A percentile compares a stretch with the other conserved stretches of the same genome.
phyloP scores from a whole-genome alignment of 2,888 invertebrate genomes.

The Lymantria dispar region DNA sequence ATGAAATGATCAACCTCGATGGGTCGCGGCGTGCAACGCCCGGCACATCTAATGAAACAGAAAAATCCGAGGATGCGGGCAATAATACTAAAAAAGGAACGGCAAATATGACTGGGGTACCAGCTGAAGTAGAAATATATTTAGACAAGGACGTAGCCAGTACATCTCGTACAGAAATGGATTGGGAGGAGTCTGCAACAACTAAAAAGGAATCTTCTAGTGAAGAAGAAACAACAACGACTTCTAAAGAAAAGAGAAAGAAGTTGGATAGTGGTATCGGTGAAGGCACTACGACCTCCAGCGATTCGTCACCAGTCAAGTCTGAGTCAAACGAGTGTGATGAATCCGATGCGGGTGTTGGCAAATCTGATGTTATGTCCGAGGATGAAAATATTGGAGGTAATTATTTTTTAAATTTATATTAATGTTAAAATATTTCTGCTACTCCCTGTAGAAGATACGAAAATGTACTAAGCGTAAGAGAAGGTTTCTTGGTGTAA shows the following conservation, averaged over 20 bases:
- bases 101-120: conserved; percentile 13
- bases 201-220: conserved; percentile 23
- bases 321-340: conserved; percentile 32
- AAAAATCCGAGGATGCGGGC: neutral
- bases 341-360: conserved; percentile 16
- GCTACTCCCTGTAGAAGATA: too few species aligned
- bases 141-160: conserved; percentile 37
- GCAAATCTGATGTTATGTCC: conserved; percentile 12
- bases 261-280: conserved; percentile 85
- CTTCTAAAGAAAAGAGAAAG: conserved; percentile 58
- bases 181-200: conserved; percentile 31
- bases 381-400: conserved; percentile 15
- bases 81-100: neutral
- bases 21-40: neutral
- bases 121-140: conserved; percentile 47
- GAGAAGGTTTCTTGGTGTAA: too few species aligned
- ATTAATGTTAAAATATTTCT: too few species aligned
- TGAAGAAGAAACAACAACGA: conserved; percentile 26
- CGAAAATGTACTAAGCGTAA: too few species aligned
- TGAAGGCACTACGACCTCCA: conserved; percentile 57
- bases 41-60: neutral
- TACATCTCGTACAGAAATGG: conserved; percentile 33
- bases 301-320: conserved; percentile 42
- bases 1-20: conserved; percentile 10
- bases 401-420: neutral